Base-by-base conservation (phyloP, 2,888 invertebrate genomes). In the Pollenia angustigena region DNA sequence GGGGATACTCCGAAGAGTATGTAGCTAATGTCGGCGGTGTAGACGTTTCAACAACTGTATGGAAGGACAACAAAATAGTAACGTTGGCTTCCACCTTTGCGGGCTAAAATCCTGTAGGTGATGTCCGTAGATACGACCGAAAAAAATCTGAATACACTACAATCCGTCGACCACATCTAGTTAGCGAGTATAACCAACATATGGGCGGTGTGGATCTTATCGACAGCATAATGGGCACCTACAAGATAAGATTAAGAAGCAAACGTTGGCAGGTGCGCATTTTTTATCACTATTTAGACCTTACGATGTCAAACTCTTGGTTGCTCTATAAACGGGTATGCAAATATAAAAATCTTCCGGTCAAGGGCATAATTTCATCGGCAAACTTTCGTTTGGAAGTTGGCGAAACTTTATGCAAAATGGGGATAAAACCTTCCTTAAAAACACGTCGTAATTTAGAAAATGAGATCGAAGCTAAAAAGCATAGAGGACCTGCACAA, bases 41-140 rank as follows among this genome's bases (percentile, higher is more conserved):
- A 6, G 72, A 85, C n/a, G 32, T 88, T 1, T 58, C 72, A 46
- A 81, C 75, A 4, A 81, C 82, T 16, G 62, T 48, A 42, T 86
- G 84, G 78, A 84, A 86, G 85, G 18, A 85, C 52, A 84, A 76
- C 60, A 85, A 86, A 85, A 10, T 76, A 14, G 74, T 81, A 44
- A 87, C 62, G 16, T 50, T 84, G 69, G 58, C 56, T 52, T 81
- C 78, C 52, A 83, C 32, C 64, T 11, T 87, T 87, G 42, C 40
- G 54, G 58, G 81, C 76, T 10, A 23, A 83, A 50, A 46, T 69
- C 14, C 48, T 58, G 6, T 69, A 69, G 32, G 4, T 32, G 32
- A 32, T 32, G 32, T 32, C 4, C 32, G 32, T 32, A 32, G 32
- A 32, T 32, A 32, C 3, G 32, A 32, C 32, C 4, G 32, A 32